phyloP scores from a whole-genome alignment of 2,113 vertebrate genomes.

The Gorsachius goisagi region DNA sequence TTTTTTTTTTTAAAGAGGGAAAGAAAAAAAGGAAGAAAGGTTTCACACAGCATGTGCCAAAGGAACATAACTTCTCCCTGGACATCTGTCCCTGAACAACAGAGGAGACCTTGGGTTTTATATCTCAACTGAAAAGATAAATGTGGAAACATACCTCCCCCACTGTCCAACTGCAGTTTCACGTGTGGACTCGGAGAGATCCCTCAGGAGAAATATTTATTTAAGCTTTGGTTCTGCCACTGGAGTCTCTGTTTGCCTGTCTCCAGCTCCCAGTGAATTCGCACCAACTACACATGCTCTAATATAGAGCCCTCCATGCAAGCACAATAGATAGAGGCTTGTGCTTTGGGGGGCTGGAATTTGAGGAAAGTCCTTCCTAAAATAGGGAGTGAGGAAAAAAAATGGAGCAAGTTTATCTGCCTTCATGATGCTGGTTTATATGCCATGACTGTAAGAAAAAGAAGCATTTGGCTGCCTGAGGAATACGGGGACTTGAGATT shows the following conservation, averaged over 20 bases:
- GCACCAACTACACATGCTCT: background rate
- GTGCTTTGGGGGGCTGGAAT: background rate
- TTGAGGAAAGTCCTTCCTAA: background rate
- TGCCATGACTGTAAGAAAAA: background rate
- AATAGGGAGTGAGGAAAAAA: background rate
- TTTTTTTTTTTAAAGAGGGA: rapidly evolving
- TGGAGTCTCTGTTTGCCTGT: background rate
- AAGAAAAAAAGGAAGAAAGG: background rate
- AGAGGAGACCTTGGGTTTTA: constrained; percentile 28
- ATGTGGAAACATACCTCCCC: background rate
- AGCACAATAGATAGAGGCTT: rapidly evolving
- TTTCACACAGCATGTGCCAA: background rate
- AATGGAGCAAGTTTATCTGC: background rate
- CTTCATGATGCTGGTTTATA: background rate
- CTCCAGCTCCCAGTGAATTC: background rate
- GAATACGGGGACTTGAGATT: background rate
- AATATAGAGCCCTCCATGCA: rapidly evolving
- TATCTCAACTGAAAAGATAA: constrained; percentile 25
- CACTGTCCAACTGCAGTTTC: background rate
- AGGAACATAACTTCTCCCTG: constrained; percentile 3
- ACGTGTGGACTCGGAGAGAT: background rate
- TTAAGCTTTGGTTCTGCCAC: background rate
- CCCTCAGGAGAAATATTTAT: background rate
- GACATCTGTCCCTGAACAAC: constrained; percentile 40
- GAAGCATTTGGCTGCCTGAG: background rate